These are phyloP conservation scores for Esperia sulphurella DNA, from an alignment of 2,888 invertebrate species.

Conservation along the genomic window DNA sequence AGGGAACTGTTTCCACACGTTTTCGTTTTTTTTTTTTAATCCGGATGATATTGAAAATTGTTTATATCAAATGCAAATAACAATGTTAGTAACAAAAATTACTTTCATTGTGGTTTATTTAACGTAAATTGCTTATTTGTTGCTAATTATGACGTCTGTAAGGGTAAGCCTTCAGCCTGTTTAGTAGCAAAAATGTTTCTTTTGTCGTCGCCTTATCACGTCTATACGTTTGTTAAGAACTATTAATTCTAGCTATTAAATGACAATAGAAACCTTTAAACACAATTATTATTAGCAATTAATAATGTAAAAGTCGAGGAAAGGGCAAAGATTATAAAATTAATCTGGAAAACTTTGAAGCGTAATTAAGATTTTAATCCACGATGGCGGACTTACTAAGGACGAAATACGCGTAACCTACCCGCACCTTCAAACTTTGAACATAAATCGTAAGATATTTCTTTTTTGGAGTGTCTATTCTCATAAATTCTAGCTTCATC, in stretches of 20 bases:
- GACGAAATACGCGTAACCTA: constrained; percentile 44
- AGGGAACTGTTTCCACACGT: no score
- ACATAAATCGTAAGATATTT: constrained; percentile 56
- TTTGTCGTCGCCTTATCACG: no score
- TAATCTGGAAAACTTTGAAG: constrained; percentile 57
- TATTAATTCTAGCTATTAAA: constrained; percentile 11
- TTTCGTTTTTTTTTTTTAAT: no score
- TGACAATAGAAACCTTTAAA: constrained; percentile 14
- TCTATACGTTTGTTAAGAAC: no score
- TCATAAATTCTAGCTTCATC: constrained; percentile 3
- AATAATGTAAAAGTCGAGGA: constrained; percentile 28
- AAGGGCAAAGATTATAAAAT: constrained; percentile 56
- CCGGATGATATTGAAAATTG: no score
- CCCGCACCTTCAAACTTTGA: constrained; percentile 49
- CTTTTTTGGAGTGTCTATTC: constrained; percentile 10
- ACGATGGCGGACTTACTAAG: constrained; percentile 39
- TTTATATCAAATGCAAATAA: no score
- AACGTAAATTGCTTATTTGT: no score
- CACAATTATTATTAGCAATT: constrained; percentile 31
- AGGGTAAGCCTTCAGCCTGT: no score
- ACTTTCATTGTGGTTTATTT: no score
- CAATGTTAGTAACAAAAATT: no score
- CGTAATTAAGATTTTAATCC: constrained; percentile 73
- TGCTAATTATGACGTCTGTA: no score
- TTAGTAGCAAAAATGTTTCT: no score